A percentile compares a stretch with the other conserved stretches of the same genome.
Evolutionary conservation across 1,140 invertebrate species (phyloP).

Genomic region (Leptinotarsa lineolata): DNA sequence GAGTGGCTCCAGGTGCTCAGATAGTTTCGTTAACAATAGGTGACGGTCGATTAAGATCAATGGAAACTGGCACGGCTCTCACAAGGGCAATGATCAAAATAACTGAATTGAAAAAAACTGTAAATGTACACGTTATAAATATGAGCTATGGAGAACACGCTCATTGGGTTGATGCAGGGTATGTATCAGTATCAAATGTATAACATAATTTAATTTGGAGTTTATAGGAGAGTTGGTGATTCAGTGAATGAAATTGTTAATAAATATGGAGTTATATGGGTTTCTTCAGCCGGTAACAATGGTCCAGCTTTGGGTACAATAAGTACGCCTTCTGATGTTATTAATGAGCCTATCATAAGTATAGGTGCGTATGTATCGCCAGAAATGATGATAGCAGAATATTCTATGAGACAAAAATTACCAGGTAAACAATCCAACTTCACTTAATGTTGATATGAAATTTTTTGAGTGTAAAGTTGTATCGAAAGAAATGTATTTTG

Average conservation of each 20-base stretch:
- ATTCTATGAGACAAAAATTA: conserved; percentile 83
- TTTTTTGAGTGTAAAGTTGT: too few relatives aligned
- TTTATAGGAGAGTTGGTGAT: conserved; percentile 76
- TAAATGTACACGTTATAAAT: conserved; percentile 87
- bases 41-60: conserved; percentile 85
- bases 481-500: too few relatives aligned
- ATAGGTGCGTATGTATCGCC: conserved; percentile 96
- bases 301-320: conserved; percentile 92
- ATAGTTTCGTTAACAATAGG: conserved; percentile 90
- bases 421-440: conserved; percentile 56
- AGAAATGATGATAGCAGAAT: conserved; percentile 96
- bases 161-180: conserved; percentile 90
- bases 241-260: conserved; percentile 89
- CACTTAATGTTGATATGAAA: too few relatives aligned
- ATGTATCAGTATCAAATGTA: conserved; percentile 46
- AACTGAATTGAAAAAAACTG: conserved; percentile 70
- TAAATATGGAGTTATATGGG: conserved; percentile 90
- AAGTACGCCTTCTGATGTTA: conserved; percentile 89
- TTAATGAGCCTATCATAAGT: conserved; percentile 80
- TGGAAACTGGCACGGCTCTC: conserved; percentile 95
- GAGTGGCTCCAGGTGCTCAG: conserved; percentile 95
- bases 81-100: conserved; percentile 88
- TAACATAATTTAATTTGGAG: neutral
- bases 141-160: conserved; percentile 97
- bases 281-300: conserved; percentile 91